Percentiles rank a stretch among this genome's conserved stretches.
Conservation (phyloP, 1,140 invertebrate genomes). For the Drosophila truncata region DNA sequence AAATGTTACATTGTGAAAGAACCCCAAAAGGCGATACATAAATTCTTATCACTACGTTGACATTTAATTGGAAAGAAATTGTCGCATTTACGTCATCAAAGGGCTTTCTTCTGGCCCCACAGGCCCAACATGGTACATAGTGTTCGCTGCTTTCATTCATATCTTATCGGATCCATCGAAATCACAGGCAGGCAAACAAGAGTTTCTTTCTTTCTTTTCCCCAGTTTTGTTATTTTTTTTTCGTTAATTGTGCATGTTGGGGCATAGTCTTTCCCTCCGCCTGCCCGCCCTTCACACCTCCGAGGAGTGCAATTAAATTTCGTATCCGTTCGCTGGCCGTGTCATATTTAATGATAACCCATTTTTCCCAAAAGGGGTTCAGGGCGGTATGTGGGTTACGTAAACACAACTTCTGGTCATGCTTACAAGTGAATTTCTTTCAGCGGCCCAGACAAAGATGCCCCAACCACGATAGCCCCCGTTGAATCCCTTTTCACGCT, state of each 20-base stretch:
- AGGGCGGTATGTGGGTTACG: slow-evolving; percentile 58
- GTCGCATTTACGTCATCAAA: slow-evolving; percentile 59
- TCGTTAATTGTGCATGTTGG: slow-evolving; percentile 52
- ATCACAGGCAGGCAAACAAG: slow-evolving; percentile 42
- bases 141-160: slow-evolving; percentile 4
- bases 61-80: slow-evolving; percentile 56
- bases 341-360: slow-evolving; percentile 71
- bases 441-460: slow-evolving; percentile 43
- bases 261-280: neutral
- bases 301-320: slow-evolving; percentile 40
- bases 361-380: slow-evolving; percentile 57
- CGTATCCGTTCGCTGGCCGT: slow-evolving; percentile 37
- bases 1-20: slow-evolving; percentile 60
- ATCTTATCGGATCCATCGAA: slow-evolving; percentile 48
- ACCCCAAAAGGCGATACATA: slow-evolving; percentile 21
- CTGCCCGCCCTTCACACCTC: slow-evolving; percentile 46
- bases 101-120: slow-evolving; percentile 53
- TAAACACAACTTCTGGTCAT: slow-evolving; percentile 63
- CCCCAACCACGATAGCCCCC: slow-evolving; percentile 42
- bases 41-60: slow-evolving; percentile 44
- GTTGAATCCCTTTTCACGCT: slow-evolving; percentile 19
- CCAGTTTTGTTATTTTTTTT: slow-evolving; percentile 2
- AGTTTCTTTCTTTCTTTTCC: slow-evolving; percentile 25
- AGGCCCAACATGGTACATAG: slow-evolving; percentile 18
- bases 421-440: slow-evolving; percentile 70